phyloP scores from a whole-genome alignment of 2,888 invertebrate species.

The Diachrysia chrysitis region DNA sequence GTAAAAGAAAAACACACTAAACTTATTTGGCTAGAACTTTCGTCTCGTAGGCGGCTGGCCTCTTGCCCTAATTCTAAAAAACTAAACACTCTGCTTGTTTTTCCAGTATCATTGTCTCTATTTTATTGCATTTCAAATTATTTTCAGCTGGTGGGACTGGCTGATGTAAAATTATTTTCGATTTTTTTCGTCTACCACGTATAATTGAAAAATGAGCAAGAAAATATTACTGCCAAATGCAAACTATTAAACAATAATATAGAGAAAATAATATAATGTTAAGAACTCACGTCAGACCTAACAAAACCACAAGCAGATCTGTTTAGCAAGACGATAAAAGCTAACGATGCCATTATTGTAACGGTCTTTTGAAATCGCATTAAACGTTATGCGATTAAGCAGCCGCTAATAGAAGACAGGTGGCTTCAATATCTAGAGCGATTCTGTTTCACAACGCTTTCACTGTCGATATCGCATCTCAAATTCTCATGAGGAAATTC shows the following conservation, averaged over 20 bases:
- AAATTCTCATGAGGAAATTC: background rate
- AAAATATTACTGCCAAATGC: background rate
- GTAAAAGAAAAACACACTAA: constrained; percentile 1
- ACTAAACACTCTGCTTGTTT: constrained; percentile 16
- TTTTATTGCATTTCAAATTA: constrained; percentile 36
- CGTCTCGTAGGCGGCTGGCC: constrained; percentile 44
- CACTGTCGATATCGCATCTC: background rate
- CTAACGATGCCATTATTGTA: constrained; percentile 55
- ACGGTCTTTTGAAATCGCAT: constrained; percentile 62
- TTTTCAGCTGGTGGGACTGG: background rate
- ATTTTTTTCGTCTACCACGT: too few relatives aligned
- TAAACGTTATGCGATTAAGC: constrained; percentile 62
- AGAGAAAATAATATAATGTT: background rate
- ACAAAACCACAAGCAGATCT: constrained; percentile 29
- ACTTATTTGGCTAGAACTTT: constrained; percentile 35
- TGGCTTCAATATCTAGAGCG: constrained; percentile 21
- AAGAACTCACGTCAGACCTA: constrained; percentile 7
- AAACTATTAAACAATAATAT: background rate
- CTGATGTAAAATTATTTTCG: too few relatives aligned
- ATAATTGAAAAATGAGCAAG: too few relatives aligned
- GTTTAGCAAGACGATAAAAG: constrained; percentile 55
- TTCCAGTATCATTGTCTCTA: constrained; percentile 19
- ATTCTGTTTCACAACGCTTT: constrained; percentile 17
- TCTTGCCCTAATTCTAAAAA: constrained; percentile 37
- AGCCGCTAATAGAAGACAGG: constrained; percentile 38